Base-by-base conservation (phyloP, 2,888 invertebrate species). In the Bimastos eiseni region DNA sequence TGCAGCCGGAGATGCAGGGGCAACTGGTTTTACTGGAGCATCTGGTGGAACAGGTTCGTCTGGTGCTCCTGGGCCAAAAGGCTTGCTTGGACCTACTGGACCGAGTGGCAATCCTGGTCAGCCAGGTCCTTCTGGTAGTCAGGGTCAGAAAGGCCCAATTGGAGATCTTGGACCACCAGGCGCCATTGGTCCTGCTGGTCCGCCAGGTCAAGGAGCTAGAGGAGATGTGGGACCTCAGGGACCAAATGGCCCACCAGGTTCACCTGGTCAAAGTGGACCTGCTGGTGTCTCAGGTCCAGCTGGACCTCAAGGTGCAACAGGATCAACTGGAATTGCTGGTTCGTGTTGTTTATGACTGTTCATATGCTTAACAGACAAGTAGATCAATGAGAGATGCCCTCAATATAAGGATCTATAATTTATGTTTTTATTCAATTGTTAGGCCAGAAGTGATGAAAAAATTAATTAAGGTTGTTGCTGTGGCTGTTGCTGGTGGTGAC, bases 31-130 rank as follows among this genome's bases (percentile, higher is more conserved):
- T 44, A 89, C 91, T 24, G 90, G 90, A 83, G 90, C 84, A 89
- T 33, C 89, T n/a, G 90, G 91, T 34, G 90, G 55, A 88, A 34
- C 37, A 36, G 96, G 93, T 38, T 55, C 38, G 24, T 36, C 49
- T 83, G 98, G 98, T 55, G 97, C 97, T 15, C 96, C 97, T 55
- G 94, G 93, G 83, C 91, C 92, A 15, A 88, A 89, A 89, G 92
- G 92, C 70, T 88, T 55, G 83, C 91, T 84, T 38, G 92, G 92
- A 70, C 91, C 91, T 37, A 37, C 86, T 83, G 92, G 92, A 90
- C 90, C 90, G 30, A 34, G 55, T 41, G 92, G 92, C n/a, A 49
- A 55, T 15, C 89, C 89, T 83, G 92, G 92, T 89, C 86, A 89
- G n/a, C 89, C 91, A n/a, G 89, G 93, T 37, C 34, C 49, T 33